Evolutionary conservation across 2,888 invertebrate species (phyloP).

Genomic region (Drosophila dives): DNA sequence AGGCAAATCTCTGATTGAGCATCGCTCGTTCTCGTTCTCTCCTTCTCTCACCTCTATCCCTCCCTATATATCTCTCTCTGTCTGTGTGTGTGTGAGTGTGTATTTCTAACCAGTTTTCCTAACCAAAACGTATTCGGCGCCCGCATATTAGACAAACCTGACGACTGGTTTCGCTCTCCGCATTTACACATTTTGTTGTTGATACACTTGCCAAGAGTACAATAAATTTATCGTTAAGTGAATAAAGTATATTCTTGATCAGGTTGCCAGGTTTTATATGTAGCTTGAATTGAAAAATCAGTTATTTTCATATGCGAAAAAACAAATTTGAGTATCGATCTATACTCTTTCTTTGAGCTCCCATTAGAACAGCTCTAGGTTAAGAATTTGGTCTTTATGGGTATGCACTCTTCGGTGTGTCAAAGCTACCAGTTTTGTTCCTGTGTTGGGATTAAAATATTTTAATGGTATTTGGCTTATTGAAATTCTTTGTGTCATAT

Average conservation of each 20-base stretch:
- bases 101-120: slow-evolving; percentile 70
- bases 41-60: not conserved
- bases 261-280: not conserved
- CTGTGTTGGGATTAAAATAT: slow-evolving; percentile 15
- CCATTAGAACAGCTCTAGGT: not conserved
- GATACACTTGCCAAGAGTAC: not conserved
- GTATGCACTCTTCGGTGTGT: not conserved
- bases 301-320: not conserved
- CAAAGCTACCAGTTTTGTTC: not conserved
- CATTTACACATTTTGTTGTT: slow-evolving; percentile 64
- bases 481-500: slow-evolving; percentile 57
- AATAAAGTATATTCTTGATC: not conserved
- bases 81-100: slow-evolving; percentile 39
- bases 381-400: not conserved
- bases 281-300: not conserved
- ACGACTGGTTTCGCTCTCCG: slow-evolving; percentile 66
- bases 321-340: not conserved
- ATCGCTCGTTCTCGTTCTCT: slow-evolving; percentile 7
- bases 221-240: not conserved
- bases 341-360: not conserved
- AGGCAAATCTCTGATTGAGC: slow-evolving; percentile 31
- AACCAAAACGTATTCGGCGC: slow-evolving; percentile 32
- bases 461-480: slow-evolving; percentile 67
- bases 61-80: not conserved
- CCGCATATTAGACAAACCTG: slow-evolving; percentile 69